Evolutionary conservation across 2,888 invertebrate genomes (phyloP).

Genomic region (Desoria tigrina): DNA sequence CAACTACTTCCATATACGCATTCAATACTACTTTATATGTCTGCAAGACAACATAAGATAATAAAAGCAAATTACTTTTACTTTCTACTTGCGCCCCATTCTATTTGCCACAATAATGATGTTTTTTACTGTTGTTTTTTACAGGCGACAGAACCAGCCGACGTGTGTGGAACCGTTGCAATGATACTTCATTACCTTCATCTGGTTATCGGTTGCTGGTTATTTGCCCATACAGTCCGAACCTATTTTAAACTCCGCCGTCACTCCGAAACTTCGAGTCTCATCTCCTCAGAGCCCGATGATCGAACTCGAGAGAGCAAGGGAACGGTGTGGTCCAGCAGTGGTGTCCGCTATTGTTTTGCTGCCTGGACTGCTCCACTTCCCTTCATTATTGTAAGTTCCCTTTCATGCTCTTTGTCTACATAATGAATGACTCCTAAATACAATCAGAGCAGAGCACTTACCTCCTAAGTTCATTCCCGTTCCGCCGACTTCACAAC

Average conservation of each 20-base stretch:
- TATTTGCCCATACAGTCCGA: conserved; percentile 63
- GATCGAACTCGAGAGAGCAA: conserved; percentile 51
- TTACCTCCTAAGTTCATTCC: too few species aligned
- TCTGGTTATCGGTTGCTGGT: conserved; percentile 70
- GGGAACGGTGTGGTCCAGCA: conserved; percentile 57
- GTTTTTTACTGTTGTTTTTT: too few species aligned
- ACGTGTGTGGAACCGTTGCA: conserved; percentile 69
- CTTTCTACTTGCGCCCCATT: neutral
- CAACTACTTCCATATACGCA: too few species aligned
- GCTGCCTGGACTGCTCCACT: conserved; percentile 67
- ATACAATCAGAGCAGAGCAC: too few species aligned
- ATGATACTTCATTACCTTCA: conserved; percentile 70
- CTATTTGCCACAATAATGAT: too few species aligned
- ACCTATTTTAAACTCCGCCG: conserved; percentile 63
- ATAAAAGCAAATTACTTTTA: too few species aligned
- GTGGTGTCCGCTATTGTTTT: conserved; percentile 60
- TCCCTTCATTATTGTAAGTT: conserved; percentile 67
- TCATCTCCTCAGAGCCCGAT: conserved; percentile 46
- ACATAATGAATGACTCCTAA: neutral
- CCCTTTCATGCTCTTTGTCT: too few species aligned
- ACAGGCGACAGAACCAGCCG: conserved; percentile 66
- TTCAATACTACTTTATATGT: too few species aligned
- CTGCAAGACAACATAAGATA: too few species aligned
- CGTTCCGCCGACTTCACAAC: too few species aligned
- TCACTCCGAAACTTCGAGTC: conserved; percentile 43